Percentiles rank a stretch among this genome's conserved stretches.
Conservation (phyloP, 2,888 invertebrate genomes). For the Kryphioiulus occultus region DNA sequence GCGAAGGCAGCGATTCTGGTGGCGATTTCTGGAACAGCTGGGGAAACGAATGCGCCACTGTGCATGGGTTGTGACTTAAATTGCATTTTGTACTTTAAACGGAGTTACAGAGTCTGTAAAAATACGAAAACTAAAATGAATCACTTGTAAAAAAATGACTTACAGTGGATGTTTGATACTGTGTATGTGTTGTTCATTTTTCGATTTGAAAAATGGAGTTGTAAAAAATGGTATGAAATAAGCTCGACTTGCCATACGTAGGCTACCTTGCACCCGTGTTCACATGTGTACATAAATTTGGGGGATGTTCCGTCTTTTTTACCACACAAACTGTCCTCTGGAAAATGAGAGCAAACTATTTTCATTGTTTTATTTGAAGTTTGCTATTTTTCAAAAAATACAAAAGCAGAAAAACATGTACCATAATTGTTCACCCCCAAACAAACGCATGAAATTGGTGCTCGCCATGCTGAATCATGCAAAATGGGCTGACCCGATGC, state of each 20-base stretch:
- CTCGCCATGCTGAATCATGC: background rate
- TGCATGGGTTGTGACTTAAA: slow-evolving; percentile 25
- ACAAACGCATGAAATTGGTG: background rate
- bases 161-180: slow-evolving; percentile 31
- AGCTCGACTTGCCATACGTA: slow-evolving; percentile 27
- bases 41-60: background rate
- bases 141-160: slow-evolving; percentile 35
- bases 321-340: slow-evolving; percentile 10
- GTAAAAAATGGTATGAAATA: slow-evolving; percentile 35
- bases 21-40: background rate
- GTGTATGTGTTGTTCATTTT: slow-evolving; percentile 35
- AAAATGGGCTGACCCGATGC: background rate
- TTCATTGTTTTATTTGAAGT: slow-evolving; percentile 22
- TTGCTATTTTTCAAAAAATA: slow-evolving; percentile 28
- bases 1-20: slow-evolving; percentile 10
- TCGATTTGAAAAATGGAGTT: slow-evolving; percentile 15
- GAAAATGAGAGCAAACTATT: slow-evolving; percentile 25
- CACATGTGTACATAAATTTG: slow-evolving; percentile 35
- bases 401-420: slow-evolving; percentile 20
- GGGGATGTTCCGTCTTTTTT: slow-evolving; percentile 28
- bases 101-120: slow-evolving; percentile 35
- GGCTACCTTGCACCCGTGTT: slow-evolving; percentile 22
- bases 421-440: background rate
- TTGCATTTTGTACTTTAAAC: slow-evolving; percentile 35
- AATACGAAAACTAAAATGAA: slow-evolving; percentile 31